A percentile compares a stretch with the other conserved stretches of the same genome.
Conservation (phyloP, 2,113 vertebrate species). For the Labeo rohita region DNA sequence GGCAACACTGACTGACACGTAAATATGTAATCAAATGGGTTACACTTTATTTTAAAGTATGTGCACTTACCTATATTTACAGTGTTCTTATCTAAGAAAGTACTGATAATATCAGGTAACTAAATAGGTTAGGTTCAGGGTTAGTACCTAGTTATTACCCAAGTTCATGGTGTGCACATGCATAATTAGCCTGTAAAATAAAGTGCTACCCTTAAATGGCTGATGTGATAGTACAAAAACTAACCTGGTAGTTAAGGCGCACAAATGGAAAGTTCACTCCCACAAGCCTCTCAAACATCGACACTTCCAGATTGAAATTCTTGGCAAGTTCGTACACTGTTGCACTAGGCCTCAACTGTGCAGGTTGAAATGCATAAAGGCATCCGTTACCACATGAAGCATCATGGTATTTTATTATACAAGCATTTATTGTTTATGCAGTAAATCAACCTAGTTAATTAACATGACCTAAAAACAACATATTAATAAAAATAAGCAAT, state of each 20-base stretch:
- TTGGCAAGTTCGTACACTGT: slow-evolving; percentile 93
- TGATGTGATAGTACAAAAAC: slow-evolving; percentile 3
- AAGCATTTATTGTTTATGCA: background rate
- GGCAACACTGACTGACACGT: background rate
- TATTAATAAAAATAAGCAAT: no score
- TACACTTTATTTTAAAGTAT: background rate
- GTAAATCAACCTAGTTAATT: background rate
- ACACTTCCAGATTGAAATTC: slow-evolving; percentile 91
- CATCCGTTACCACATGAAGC: background rate
- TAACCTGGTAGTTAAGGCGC: slow-evolving; percentile 90
- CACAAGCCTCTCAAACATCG: slow-evolving; percentile 94
- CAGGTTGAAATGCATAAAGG: slow-evolving; percentile 18
- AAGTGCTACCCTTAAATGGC: background rate
- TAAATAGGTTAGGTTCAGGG: no score
- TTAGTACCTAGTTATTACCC: background rate
- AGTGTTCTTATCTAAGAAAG: no score
- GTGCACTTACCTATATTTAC: no score
- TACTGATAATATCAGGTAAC: no score
- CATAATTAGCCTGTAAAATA: background rate
- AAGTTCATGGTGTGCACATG: background rate
- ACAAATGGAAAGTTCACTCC: slow-evolving; percentile 85
- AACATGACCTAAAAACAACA: no score
- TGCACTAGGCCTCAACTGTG: slow-evolving; percentile 87
- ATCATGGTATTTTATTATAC: background rate
- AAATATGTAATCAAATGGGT: background rate